phyloP scores from a whole-genome alignment of 2,797 vertebrate genomes.

The Neomorphus geoffroyi region DNA sequence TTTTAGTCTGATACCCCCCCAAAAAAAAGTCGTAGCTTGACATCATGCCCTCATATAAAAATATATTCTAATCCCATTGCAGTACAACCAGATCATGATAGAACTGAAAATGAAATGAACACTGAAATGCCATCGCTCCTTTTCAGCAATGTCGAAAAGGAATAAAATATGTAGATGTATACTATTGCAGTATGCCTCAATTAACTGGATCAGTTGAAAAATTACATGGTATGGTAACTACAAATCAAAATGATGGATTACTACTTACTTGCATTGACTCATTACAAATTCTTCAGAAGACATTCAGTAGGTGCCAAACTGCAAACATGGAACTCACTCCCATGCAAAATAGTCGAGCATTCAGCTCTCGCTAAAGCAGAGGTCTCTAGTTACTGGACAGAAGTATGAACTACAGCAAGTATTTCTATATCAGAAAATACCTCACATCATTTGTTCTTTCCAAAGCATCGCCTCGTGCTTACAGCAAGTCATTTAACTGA shows the following conservation, averaged over 20 bases:
- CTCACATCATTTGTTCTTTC: not conserved
- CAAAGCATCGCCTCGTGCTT: not conserved
- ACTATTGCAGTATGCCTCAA: not conserved
- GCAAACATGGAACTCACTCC: not conserved
- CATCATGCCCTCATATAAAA: constrained; percentile 41
- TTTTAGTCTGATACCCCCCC: no score
- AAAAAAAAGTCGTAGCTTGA: constrained; percentile 27
- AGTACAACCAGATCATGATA: not conserved
- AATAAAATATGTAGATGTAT: not conserved
- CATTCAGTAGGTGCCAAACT: not conserved
- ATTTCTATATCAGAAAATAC: not conserved
- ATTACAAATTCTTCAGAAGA: not conserved
- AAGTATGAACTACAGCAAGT: not conserved
- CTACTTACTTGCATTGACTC: constrained; percentile 37
- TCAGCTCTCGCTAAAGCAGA: not conserved
- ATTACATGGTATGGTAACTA: not conserved
- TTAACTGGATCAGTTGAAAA: not conserved
- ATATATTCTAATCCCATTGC: constrained; percentile 29
- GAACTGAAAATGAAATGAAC: not conserved
- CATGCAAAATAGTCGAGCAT: not conserved
- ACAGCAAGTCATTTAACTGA: not conserved
- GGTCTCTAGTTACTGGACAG: not conserved
- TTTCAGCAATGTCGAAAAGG: not conserved
- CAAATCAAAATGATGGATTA: not conserved
- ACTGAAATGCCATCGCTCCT: not conserved